Base-by-base conservation (phyloP, 2,888 invertebrate genomes). In the Encarsia formosa region DNA sequence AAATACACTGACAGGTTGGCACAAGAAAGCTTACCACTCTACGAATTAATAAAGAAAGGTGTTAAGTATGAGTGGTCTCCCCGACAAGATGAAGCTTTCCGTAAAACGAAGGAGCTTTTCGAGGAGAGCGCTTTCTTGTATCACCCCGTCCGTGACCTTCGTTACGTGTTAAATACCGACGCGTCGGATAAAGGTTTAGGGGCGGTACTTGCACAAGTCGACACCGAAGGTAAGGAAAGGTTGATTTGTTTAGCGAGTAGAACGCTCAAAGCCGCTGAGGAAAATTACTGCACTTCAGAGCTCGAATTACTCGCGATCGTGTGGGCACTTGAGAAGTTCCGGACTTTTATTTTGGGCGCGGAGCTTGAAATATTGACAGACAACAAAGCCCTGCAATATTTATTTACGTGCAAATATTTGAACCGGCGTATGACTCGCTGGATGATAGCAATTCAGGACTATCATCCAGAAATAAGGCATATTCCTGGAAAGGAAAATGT, bases 1-100 rank as follows among this genome's bases (percentile, higher is more conserved):
- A 52, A 51, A 23, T 63, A 61, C 20, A 31, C 47, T 13, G 16
- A 41, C 8, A 6, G 44, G 6, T 60, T 59, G 23, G 58, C 60
- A 4, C 35, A 20, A 2, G 29, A 44, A 20, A 47, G 1, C 4
- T n/a, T 16, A 44, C 58, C 18, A 0, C 26, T 15, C 5, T 11
- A 35, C 5, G 9, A 40, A 9, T 23, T 49, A 8, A 18, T 45
- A 23, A 49, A 49, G 26, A 40, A 34, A 4, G 45, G 26, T n/a
- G 22, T 24, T 1, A 47, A 26, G 9, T 52, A 44, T 40, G 8
- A 19, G 16, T 39, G 43, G 39, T 18, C 24, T 6, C 3, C 11
- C n/a, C 22, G 23, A 32, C 19, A 41, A 35, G 42, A 40, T 23
- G n/a, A 45, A 26, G 29, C 41, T 4, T 46, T 52, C 23, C 18